phyloP scores from a whole-genome alignment of 2,113 vertebrate genomes.

The Alectura lathami region DNA sequence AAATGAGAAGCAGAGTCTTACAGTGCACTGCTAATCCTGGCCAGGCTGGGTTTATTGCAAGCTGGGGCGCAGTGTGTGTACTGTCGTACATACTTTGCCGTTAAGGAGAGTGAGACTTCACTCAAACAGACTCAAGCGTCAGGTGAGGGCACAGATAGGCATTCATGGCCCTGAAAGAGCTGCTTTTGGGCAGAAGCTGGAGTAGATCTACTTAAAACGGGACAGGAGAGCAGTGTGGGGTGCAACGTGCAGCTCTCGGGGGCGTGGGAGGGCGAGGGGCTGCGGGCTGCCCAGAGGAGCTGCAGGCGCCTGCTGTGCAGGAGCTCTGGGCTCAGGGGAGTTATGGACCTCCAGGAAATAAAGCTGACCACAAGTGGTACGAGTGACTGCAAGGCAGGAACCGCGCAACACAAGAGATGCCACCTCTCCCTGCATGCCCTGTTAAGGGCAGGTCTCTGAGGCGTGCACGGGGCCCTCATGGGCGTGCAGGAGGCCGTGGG shows the following conservation, averaged over 20 bases:
- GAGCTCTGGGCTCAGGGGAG: not conserved
- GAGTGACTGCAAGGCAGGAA: not conserved
- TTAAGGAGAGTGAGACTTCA: not conserved
- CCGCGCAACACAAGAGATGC: not conserved
- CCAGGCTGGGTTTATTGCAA: not conserved
- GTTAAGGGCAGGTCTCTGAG: not conserved
- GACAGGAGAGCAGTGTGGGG: too few relatives aligned
- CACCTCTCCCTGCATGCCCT: not conserved
- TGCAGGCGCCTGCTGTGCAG: not conserved
- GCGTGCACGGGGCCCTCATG: not conserved
- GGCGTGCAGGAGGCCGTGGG: not conserved
- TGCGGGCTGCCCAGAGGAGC: not conserved
- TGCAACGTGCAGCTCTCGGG: not conserved
- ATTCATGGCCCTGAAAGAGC: not conserved
- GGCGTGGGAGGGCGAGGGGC: not conserved
- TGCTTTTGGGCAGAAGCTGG: accelerated
- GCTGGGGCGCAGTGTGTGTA: not conserved
- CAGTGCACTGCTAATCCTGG: not conserved
- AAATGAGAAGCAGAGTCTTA: slow-evolving; percentile 26
- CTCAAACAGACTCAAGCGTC: not conserved
- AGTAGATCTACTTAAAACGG: not conserved
- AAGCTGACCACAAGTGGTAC: not conserved
- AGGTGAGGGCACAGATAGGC: not conserved
- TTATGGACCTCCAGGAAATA: not conserved
- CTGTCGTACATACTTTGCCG: not conserved